Base-by-base conservation (phyloP, 2,113 vertebrate genomes). In the Anguilla japonica region DNA sequence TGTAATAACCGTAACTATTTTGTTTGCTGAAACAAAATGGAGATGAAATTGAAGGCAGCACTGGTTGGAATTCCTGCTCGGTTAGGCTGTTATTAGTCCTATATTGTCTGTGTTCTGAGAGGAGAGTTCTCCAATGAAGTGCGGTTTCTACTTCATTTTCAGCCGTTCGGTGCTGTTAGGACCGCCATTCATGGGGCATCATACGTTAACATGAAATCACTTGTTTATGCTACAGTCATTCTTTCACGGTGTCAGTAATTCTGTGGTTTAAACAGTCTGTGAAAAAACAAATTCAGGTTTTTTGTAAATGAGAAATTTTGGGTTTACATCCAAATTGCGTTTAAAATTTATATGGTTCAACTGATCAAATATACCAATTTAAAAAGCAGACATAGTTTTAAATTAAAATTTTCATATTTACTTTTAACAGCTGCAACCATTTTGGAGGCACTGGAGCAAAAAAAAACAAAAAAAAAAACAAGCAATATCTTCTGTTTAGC, bases 131-230 rank as follows among this genome's bases (percentile, higher is more conserved):
- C 71, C 71, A 75, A 34, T 75, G 34, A 13, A 29, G 1, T 75
- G 13, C 13, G 71, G 1, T 75, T n/a, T 75, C n/a, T 75, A 34
- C 5, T 75, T 75, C 5, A 34, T 75, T 75, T 75, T 75, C 71
- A 29, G 26, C 71, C 71, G 13, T 34, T 75, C 22, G 20, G 41
- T 83, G 75, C 79, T 83, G 46, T 82, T 60, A 71, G 22, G 39
- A 22, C 43, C 75, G 18, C 50, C 79, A 39, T 87, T 87, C 26
- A 26, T 53, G 43, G 82, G 86, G 29, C 79, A 81, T 57, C 78
- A 50, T 26, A 40, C 82, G 81, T 87, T 87, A 84, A 53, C 87
- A 50, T 81, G 81, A 57, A 87, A 87, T 87, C 84, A 87, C 50
- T 81, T 84, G 53, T 81, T 87, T 87, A 78, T 50, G 79, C 75